Evolutionary conservation across 2,797 vertebrate species (phyloP), one percentile per base, ranked within the genome.

Genomic region (Phrynocephalus guinanensis): DNA sequence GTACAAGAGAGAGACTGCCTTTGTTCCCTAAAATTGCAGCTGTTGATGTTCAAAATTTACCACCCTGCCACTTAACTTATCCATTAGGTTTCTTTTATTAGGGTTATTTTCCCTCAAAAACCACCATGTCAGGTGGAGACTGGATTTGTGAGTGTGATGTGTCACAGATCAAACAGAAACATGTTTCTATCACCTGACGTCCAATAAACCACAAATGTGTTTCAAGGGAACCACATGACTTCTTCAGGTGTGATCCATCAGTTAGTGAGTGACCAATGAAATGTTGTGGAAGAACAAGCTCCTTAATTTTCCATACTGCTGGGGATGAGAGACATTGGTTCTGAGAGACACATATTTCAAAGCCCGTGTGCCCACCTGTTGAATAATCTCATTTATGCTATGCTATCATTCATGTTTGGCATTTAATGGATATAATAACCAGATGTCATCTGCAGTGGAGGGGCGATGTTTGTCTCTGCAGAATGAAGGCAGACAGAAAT

Each of bases 401-500:
- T 73, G 48, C 33, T 44, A 30, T 50, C 20, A 3, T 48, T 38
- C 81, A 7, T 48, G 44, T 44, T 26, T 60, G 13, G 33, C 56
- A 81, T 84, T 83, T 60, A 60, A 22, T 38, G 22, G 48, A 84
- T 60, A 26, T 26, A 48, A 77, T 50, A 56, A 33, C 77, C 76
- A 76, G 83, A 67, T 38, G 22, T 63, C 30, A 67, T 66, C 67
- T 50, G 33, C 15, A 44, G 56, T 26, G 72, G n/a, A 52, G 26
- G 52, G 30, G 18, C 78, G 67, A 72, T 68, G 30, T 79, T 72
- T 79, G 8, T 84, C 52, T n/a, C 50, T 72, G 16, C 66, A 70
- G 86, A 78, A 83, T 60, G 30, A 68, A 71, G 67, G 52, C 13
- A 26, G 50, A 88, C 71, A 72, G 33, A 7, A 88, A 84, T 73